Evolutionary conservation across 2,888 invertebrate species (phyloP).

Genomic region (Perizoma affinitatum): DNA sequence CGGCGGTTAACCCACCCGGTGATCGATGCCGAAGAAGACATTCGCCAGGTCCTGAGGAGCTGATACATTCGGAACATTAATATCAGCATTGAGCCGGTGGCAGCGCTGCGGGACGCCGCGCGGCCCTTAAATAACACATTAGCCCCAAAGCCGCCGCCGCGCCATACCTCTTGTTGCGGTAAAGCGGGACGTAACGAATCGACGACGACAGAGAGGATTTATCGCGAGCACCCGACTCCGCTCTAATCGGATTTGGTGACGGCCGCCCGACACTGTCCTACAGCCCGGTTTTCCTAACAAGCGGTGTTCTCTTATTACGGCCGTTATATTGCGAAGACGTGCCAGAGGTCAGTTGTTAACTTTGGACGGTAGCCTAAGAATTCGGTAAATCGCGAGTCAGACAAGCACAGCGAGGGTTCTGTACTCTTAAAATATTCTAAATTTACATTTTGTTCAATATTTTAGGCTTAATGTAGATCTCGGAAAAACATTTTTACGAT

Average conservation of each 20-base stretch:
- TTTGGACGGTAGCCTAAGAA: too few species aligned
- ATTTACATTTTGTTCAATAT: too few species aligned
- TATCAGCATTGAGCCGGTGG: slow-evolving; percentile 74
- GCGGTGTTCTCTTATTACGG: slow-evolving; percentile 3
- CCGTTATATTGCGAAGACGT: slow-evolving; percentile 14
- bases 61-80: slow-evolving; percentile 76
- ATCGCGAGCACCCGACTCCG: slow-evolving; percentile 70
- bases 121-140: slow-evolving; percentile 76
- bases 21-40: slow-evolving; percentile 58
- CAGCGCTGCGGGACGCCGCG: slow-evolving; percentile 73
- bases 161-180: slow-evolving; percentile 75
- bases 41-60: slow-evolving; percentile 54
- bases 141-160: slow-evolving; percentile 73
- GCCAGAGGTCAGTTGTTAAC: too few species aligned
- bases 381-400: too few species aligned
- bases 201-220: slow-evolving; percentile 77
- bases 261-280: slow-evolving; percentile 27
- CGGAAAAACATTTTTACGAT: too few species aligned
- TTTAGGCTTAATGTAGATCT: too few species aligned
- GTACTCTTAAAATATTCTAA: too few species aligned
- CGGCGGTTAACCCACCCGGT: slow-evolving; percentile 39
- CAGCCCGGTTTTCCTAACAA: neutral
- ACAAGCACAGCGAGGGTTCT: too few species aligned
- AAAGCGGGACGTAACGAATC: slow-evolving; percentile 76
- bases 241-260: slow-evolving; percentile 72